Evolutionary conservation across 2,113 vertebrate genomes (phyloP), one percentile per base, ranked within the genome.

Genomic region (Aptenodytes forsteri): DNA sequence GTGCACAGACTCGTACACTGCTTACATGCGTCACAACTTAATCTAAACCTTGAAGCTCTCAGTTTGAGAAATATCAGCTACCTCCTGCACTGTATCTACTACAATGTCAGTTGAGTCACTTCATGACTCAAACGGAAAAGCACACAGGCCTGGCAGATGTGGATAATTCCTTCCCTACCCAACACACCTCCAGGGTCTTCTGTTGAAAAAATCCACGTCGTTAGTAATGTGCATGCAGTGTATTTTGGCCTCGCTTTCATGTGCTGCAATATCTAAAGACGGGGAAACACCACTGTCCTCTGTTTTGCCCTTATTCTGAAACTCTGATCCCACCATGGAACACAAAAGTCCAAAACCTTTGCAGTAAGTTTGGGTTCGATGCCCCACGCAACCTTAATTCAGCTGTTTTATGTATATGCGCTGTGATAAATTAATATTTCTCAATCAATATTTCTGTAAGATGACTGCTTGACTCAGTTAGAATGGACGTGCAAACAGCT

Each of bases 191-290:
- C 54, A 81, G 58, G 40, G 27, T 18, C 69, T 67, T 50, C 64
- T 38, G 18, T 1, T 64, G 56, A 49, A 54, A 81, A 76, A 61
- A 26, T 2, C 15, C 18, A 30, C 0, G 1, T 3, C 4, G 0
- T 42, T 46, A 72, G 36, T 14, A 42, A 38, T 0, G 14, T 67
- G 42, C 69, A 83, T 1, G 1, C 34, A 12, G 21, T 8, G 21
- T 27, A 18, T 38, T 67, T 29, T 32, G 58, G 46, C 58, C 30
- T 56, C 0, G 0, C 12, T 71, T 56, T 34, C 6, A 3, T 50
- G 55, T 34, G 69, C 59, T 38, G 47, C 27, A 38, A 2, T 13
- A 38, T 8, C 34, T 64, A 23, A 34, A 58, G 61, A n/a, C 1
- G 3, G 46, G 46, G 25, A 81, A 78, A 76, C 40, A 52, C 3